Evolutionary conservation across 2,113 vertebrate genomes (phyloP), one percentile per base, ranked within the genome.

Genomic region (Tenebrosternarchus preto): DNA sequence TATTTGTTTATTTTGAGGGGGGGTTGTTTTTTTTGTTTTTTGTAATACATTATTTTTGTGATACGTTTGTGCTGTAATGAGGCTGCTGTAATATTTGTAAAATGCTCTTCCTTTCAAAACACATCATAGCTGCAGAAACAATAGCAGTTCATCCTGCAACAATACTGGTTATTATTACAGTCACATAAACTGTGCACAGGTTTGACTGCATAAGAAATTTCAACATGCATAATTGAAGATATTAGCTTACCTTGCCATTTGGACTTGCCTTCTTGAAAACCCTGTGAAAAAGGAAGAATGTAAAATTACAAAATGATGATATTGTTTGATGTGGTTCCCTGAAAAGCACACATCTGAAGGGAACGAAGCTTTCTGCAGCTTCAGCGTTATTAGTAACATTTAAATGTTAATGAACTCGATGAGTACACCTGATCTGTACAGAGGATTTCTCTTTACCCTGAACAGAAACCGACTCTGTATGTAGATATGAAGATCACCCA

Each of bases 251-350:
- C 90, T 92, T 94, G 84, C 92, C 93, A 88, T 96, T 96, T 0
- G 95, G 95, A 87, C 95, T 96, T 20, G 95, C 94, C 80, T 96
- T 96, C 90, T 96, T 96, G 90, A 96, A 96, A 29, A 96, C 95
- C 84, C 95, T 96, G 90, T 73, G 60, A 87, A 89, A 83, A 84
- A 50, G 90, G 61, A 86, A 63, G 64, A 75, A 70, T 22, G 19
- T 6, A 68, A 76, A 7, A 6, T 53, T 17, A 55, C 17, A 70
- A 17, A 64, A 19, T 3, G 15, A 1, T 50, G 43, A 50, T 50
- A 50, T 50, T 50, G 11, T 50, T 50, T 15, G 15, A 50, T 50
- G 33, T 46, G 43, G n/a, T n/a, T n/a, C n/a, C n/a, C n/a, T n/a
- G n/a, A n/a, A 36, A n/a, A 27, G 8, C 9, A 29, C 24, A 66